A percentile compares a stretch with the other conserved stretches of the same genome.
phyloP scores from a whole-genome alignment of 2,888 invertebrate species.

The Clepsis dumicolana region DNA sequence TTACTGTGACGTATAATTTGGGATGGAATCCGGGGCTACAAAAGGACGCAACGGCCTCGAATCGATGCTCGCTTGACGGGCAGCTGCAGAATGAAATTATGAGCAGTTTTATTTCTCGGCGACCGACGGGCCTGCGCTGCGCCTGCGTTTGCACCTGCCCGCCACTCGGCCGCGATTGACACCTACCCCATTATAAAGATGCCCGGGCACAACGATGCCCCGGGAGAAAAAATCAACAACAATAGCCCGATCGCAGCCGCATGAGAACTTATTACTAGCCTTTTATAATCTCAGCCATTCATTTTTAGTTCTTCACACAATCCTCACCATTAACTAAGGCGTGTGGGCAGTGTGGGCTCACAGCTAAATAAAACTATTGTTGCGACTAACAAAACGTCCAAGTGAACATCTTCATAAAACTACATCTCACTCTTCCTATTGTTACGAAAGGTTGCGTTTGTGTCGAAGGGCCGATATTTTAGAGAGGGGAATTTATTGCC shows the following conservation, averaged over 20 bases:
- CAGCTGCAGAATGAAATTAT: slow-evolving; percentile 85
- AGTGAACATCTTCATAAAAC: slow-evolving; percentile 84
- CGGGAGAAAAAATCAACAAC: slow-evolving; percentile 73
- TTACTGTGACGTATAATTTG: slow-evolving; percentile 66
- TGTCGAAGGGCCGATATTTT: slow-evolving; percentile 71
- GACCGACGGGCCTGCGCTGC: slow-evolving; percentile 50
- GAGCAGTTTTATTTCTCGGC: slow-evolving; percentile 79
- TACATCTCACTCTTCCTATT: slow-evolving; percentile 72
- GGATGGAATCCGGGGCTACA: slow-evolving; percentile 74
- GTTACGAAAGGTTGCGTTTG: slow-evolving; percentile 69
- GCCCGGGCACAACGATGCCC: slow-evolving; percentile 63
- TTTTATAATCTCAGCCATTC: slow-evolving; percentile 77
- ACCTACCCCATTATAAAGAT: slow-evolving; percentile 80
- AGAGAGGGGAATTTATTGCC: slow-evolving; percentile 82
- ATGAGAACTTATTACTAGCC: slow-evolving; percentile 85
- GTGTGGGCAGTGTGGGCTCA: slow-evolving; percentile 84
- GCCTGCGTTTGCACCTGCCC: slow-evolving; percentile 72
- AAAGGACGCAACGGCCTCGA: slow-evolving; percentile 72
- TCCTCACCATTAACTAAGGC: slow-evolving; percentile 82
- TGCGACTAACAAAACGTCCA: slow-evolving; percentile 78
- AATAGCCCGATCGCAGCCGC: slow-evolving; percentile 79
- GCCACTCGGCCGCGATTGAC: slow-evolving; percentile 75
- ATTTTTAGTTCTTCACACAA: slow-evolving; percentile 84
- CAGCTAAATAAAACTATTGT: slow-evolving; percentile 85
- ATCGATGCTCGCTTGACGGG: slow-evolving; percentile 79